phyloP scores from a whole-genome alignment of 1,140 invertebrate genomes.

The Brachionus koreanus region DNA sequence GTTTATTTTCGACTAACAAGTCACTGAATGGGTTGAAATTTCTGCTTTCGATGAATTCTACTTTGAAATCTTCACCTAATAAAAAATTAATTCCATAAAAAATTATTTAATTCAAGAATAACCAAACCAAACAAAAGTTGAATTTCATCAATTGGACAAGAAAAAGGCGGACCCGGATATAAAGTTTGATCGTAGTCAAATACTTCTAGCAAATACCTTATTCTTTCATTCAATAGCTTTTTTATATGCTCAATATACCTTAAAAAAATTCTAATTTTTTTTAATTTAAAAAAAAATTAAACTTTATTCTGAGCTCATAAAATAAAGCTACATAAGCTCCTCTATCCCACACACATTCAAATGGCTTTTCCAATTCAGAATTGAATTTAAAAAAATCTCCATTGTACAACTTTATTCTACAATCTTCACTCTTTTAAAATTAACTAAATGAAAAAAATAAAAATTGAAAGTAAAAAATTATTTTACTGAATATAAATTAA shows the following conservation, averaged over 20 bases:
- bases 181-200: conserved; percentile 22
- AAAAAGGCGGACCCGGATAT: conserved; percentile 28
- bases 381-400: conserved; percentile 43
- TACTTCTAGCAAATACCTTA: conserved; percentile 20
- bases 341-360: conserved; percentile 42
- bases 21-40: background rate
- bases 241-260: conserved; percentile 1
- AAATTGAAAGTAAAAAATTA: too few relatives aligned
- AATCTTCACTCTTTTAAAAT: conserved; percentile 6
- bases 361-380: background rate
- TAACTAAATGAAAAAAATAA: background rate
- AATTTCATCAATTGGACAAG: background rate
- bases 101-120: background rate
- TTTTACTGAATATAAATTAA: conserved; percentile 24
- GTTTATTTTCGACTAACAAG: background rate
- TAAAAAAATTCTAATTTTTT: background rate
- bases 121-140: background rate
- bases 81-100: background rate
- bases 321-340: conserved; percentile 13
- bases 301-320: conserved; percentile 5
- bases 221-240: background rate
- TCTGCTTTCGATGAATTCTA: background rate
- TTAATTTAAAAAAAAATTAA: background rate
- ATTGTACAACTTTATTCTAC: background rate
- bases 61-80: background rate